Percentiles rank a stretch among this genome's conserved stretches.
Conservation (phyloP, 2,888 invertebrate genomes). For the Desoria tigrina region DNA sequence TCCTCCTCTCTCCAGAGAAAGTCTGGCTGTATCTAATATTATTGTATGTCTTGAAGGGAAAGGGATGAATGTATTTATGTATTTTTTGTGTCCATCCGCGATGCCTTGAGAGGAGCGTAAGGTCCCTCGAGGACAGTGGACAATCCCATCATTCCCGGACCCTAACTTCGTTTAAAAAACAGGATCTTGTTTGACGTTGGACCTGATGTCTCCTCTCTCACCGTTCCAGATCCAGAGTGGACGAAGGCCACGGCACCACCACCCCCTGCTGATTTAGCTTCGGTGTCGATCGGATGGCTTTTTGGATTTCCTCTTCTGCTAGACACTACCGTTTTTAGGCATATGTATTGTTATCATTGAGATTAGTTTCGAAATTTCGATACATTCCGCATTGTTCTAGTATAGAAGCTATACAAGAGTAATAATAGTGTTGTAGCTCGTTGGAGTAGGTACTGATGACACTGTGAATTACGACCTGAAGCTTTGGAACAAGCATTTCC, state of each 20-base stretch:
- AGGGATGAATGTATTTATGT: slow-evolving; percentile 38
- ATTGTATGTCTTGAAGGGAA: slow-evolving; percentile 17
- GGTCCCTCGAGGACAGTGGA: slow-evolving; percentile 9
- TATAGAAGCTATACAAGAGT: too few relatives aligned
- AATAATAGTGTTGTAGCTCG: too few relatives aligned
- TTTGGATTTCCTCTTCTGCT: neutral
- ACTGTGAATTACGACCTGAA: slow-evolving; percentile 6
- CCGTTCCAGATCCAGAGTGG: too few relatives aligned
- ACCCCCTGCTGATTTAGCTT: neutral
- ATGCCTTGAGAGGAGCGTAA: slow-evolving; percentile 6
- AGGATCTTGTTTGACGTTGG: too few relatives aligned
- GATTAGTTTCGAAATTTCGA: too few relatives aligned
- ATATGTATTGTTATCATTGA: too few relatives aligned
- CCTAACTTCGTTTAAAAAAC: slow-evolving; percentile 6
- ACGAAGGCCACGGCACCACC: too few relatives aligned
- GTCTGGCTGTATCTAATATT: too few relatives aligned
- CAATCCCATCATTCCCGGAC: slow-evolving; percentile 4
- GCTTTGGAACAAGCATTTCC: neutral
- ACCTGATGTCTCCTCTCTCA: too few relatives aligned
- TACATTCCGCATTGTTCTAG: too few relatives aligned
- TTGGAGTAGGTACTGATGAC: too few relatives aligned
- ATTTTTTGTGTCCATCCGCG: slow-evolving; percentile 40
- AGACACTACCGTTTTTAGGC: neutral
- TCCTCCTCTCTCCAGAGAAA: neutral
- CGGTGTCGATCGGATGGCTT: neutral